Base-by-base conservation (phyloP, 2,113 vertebrate species). In the Odobenus rosmarus region DNA sequence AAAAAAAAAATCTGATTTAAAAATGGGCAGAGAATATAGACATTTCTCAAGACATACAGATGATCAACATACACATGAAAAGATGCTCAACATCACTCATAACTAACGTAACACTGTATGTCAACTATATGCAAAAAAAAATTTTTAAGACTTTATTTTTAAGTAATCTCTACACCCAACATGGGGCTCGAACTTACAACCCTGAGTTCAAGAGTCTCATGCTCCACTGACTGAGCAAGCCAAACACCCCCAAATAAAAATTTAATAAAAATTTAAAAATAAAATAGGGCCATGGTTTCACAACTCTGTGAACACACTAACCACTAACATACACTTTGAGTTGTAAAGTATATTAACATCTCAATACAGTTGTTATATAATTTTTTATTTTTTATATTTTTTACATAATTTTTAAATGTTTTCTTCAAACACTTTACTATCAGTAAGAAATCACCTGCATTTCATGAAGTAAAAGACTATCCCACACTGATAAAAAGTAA, bases 361-460 rank as follows among this genome's bases (percentile, higher is more conserved):
- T 95, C 74, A 59, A 26, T 62, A 49, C 62, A 83, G 46, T 33
- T 77, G n/a, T 42, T 51, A n/a, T 4, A 28, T 36, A 80, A 64
- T 19, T 72, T 85, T 46, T 59, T 24, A 95, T 42, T 46, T 46
- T 46, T 46, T 46, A 46, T 46, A 46, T 46, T 46, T 46, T 42
- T 42, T 51, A n/a, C 4, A 28, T 36, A 80, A 64, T 19, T 72
- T 85, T 59, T 26, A 95, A 83, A 83, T 12, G 31, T 95, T 96
- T 95, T 91, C 85, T 33, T 97, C 16, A 96, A 90, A 90, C 80
- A 96, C 86, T 74, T 90, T 81, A 86, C 83, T 85, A 82, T 42
- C 61, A 94, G 1, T 49, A 96, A 79, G 71, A 88, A 97, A 77
- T 33, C n/a, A 94, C 26, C 69, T 28, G n/a, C 19, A 28, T 46